phyloP scores from a whole-genome alignment of 2,888 invertebrate genomes.

The Abrostola tripartita region DNA sequence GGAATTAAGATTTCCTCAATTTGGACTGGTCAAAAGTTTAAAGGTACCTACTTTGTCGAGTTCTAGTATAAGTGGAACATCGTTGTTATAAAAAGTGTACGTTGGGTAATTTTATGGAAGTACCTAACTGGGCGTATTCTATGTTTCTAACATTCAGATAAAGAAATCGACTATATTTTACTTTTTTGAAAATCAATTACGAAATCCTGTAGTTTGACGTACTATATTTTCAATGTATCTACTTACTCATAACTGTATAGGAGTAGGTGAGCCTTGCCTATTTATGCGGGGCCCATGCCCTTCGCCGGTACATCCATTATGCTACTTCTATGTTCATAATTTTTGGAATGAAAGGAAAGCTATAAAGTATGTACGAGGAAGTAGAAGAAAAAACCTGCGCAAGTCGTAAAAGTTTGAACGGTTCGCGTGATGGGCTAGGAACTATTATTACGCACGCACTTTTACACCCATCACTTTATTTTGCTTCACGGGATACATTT shows the following conservation, averaged over 20 bases:
- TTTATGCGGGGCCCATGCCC: slow-evolving; percentile 26
- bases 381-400: slow-evolving; percentile 47
- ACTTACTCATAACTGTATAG: no score
- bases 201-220: background rate
- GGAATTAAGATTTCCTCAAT: no score
- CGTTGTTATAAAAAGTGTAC: no score
- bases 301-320: slow-evolving; percentile 43
- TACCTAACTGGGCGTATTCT: no score
- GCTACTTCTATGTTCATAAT: slow-evolving; percentile 42
- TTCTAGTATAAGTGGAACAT: no score
- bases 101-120: no score
- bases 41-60: no score
- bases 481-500: slow-evolving; percentile 31
- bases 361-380: slow-evolving; percentile 50
- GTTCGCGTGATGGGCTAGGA: slow-evolving; percentile 50
- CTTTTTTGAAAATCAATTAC: no score
- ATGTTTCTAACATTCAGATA: no score
- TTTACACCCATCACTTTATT: slow-evolving; percentile 48
- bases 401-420: slow-evolving; percentile 51
- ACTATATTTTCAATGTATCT: background rate
- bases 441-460: slow-evolving; percentile 51
- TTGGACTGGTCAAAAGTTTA: no score
- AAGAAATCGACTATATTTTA: no score
- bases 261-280: background rate
- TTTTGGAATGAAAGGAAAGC: slow-evolving; percentile 47